phyloP scores from a whole-genome alignment of 2,113 vertebrate species.

The Dicaeum eximium region DNA sequence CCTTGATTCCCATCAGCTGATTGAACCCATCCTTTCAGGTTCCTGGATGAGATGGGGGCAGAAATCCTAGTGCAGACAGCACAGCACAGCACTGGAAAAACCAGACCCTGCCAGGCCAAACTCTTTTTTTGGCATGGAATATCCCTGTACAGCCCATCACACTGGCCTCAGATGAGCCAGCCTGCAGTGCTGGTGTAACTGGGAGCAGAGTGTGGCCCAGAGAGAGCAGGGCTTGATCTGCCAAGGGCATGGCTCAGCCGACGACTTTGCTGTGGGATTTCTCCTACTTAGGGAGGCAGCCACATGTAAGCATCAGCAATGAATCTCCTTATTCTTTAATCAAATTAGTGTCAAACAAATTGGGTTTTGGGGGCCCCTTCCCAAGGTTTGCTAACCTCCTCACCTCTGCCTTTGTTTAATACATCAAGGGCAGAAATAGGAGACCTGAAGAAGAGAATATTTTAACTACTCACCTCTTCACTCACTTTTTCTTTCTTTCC shows the following conservation, averaged over 20 bases:
- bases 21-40: neutral
- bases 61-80: neutral
- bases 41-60: neutral
- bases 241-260: neutral
- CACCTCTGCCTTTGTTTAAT: constrained; percentile 6
- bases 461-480: neutral
- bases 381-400: neutral
- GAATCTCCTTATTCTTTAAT: constrained; percentile 20
- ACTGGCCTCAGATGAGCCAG: neutral
- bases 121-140: too few relatives aligned
- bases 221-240: neutral
- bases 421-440: neutral
- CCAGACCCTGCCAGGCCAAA: neutral
- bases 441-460: neutral
- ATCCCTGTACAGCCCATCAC: neutral
- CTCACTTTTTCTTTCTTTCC: neutral
- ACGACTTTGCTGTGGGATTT: neutral
- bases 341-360: constrained; percentile 54
- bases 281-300: neutral
- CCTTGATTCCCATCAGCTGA: neutral
- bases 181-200: neutral
- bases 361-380: neutral
- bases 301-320: neutral
- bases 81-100: neutral
- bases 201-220: neutral